Percentiles rank a stretch among this genome's conserved stretches.
Conservation (phyloP, 2,888 invertebrate species). For the Lathronympha strigana region DNA sequence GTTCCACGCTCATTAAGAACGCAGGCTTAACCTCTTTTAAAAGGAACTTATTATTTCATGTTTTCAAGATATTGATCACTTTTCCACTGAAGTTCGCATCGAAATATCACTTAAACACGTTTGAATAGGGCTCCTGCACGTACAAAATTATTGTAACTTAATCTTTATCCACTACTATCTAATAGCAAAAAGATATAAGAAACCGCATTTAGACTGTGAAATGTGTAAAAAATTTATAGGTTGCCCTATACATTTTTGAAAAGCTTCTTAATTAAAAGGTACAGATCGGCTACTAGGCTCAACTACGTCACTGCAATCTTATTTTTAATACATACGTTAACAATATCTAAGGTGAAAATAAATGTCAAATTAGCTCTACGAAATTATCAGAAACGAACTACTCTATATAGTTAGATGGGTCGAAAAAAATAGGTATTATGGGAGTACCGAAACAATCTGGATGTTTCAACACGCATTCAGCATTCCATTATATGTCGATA, state of each 20-base stretch:
- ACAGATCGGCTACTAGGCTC: neutral
- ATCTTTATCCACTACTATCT: no score
- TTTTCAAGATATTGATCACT: no score
- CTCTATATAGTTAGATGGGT: slow-evolving; percentile 7
- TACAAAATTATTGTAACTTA: no score
- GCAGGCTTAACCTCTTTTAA: no score
- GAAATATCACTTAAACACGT: no score
- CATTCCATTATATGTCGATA: slow-evolving; percentile 62
- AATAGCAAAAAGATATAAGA: no score
- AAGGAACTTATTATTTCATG: no score
- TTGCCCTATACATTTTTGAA: neutral
- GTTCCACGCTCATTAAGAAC: no score
- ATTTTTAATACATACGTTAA: neutral
- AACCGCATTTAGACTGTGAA: neutral
- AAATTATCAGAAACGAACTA: slow-evolving; percentile 3
- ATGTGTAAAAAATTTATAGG: neutral
- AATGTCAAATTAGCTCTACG: neutral
- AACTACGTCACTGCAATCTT: neutral
- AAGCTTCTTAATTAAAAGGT: neutral
- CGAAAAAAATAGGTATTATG: slow-evolving; percentile 17
- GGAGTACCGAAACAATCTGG: slow-evolving; percentile 42
- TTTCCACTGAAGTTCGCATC: no score
- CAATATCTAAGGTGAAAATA: neutral
- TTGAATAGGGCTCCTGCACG: no score
- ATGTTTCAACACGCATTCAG: slow-evolving; percentile 55